Evolutionary conservation across 2,797 vertebrate species (phyloP), one percentile per base, ranked within the genome.

Genomic region (Platalea minor): DNA sequence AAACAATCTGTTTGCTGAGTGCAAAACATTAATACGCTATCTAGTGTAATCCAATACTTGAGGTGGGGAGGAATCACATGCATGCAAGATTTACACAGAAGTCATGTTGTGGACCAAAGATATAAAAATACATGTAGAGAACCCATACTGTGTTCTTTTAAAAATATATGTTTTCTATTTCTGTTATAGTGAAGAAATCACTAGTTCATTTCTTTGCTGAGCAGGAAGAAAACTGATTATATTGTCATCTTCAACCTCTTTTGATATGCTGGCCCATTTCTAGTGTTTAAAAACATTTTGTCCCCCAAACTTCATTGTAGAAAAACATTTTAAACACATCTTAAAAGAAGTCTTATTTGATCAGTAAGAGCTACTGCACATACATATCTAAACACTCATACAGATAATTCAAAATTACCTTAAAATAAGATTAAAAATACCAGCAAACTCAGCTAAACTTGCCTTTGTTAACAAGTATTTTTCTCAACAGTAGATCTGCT

Each of bases 11-110:
- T 33, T 60, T 81, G 51, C 16, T 16, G 35, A 64, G 23, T 43
- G n/a, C 24, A 54, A 65, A 31, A 28, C 18, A 46, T 35, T 31
- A 56, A 45, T 9, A 45, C 6, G 7, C 28, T 7, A 45, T 7
- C 53, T 39, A 50, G 20, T 8, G 35, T 73, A 45, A 73, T 7
- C 28, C 72, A 61, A 4, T 39, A 70, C 37, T 4, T 28, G 31
- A 10, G 13, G 3, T 5, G 9, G 15, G 15, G 17, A 29, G 14
- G n/a, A 64, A 43, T 43, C 11, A 9, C 1, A 0, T 2, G 16
- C n/a, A 46, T 26, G 29, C 26, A 37, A 60, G 17, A 23, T 48
- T 46, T 69, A 63, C n/a, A 41, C 0, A 57, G 25, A 54, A 63
- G 21, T 35, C 37, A 80, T 4, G 13, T 17, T 57, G 33, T 7